Percentiles rank a stretch among this genome's conserved stretches.
These are phyloP conservation scores for Myoxocephalus aenaeus DNA, from an alignment of 2,797 vertebrate species.

Conservation along the genomic window DNA sequence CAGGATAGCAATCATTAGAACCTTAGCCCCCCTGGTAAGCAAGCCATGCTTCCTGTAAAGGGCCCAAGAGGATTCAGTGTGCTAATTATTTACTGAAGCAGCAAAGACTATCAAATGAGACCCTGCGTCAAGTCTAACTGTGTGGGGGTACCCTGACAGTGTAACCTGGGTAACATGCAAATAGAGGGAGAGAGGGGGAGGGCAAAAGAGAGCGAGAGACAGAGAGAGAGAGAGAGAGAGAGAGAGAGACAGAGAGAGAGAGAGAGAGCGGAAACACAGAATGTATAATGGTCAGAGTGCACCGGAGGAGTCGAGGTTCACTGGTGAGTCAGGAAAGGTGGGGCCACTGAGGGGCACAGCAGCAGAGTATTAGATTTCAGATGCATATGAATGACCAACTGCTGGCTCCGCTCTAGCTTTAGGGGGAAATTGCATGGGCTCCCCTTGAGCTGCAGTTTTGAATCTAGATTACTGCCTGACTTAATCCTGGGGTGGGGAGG, in stretches of 20 bases:
- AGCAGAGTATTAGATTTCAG: constrained; percentile 86
- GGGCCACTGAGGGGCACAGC: constrained; percentile 73
- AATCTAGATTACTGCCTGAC: constrained; percentile 77
- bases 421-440: constrained; percentile 78
- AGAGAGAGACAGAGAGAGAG: constrained; percentile 28
- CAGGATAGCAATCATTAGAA: constrained; percentile 79
- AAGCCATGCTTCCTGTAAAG: constrained; percentile 81
- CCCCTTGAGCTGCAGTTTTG: constrained; percentile 80
- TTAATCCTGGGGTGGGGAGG: constrained; percentile 70
- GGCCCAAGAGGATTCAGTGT: constrained; percentile 73
- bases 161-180: constrained; percentile 85
- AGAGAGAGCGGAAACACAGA: constrained; percentile 47
- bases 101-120: constrained; percentile 84
- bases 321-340: constrained; percentile 77
- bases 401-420: constrained; percentile 78
- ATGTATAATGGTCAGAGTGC: constrained; percentile 79
- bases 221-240: constrained; percentile 31
- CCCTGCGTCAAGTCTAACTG: constrained; percentile 73
- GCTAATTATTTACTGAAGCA: constrained; percentile 88
- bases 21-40: constrained; percentile 73
- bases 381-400: constrained; percentile 87
- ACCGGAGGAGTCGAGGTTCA: constrained; percentile 76
- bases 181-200: constrained; percentile 49
- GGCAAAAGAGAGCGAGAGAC: constrained; percentile 50
- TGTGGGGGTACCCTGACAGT: constrained; percentile 77